These are phyloP conservation scores for Ostrea edulis DNA, from an alignment of 1,140 invertebrate genomes.

Conservation along the genomic window DNA sequence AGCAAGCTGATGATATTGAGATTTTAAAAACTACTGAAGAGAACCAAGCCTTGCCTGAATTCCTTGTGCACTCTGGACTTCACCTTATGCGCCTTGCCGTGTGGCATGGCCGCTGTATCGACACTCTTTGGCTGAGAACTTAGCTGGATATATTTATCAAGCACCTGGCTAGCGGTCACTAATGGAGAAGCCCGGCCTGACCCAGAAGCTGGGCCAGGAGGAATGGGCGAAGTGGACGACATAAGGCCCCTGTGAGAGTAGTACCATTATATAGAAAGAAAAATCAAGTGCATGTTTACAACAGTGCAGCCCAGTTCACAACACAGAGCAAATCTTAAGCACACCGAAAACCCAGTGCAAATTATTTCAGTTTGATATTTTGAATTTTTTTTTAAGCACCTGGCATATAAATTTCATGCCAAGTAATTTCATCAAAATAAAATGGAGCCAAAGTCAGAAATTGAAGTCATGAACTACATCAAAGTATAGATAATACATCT, in stretches of 20 bases:
- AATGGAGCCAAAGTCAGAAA: background rate
- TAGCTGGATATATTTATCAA: constrained; percentile 67
- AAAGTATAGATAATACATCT: too few species aligned
- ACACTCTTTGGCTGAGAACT: constrained; percentile 51
- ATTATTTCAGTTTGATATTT: too few species aligned
- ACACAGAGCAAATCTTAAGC: background rate
- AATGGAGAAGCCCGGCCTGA: constrained; percentile 63
- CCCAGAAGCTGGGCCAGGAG: constrained; percentile 30
- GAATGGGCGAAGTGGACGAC: constrained; percentile 22
- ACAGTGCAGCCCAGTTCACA: constrained; percentile 26
- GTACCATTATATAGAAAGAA: constrained; percentile 43
- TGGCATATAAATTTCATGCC: background rate
- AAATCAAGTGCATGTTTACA: constrained; percentile 39
- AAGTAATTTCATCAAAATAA: background rate
- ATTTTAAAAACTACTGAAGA: background rate
- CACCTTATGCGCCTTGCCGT: constrained; percentile 51
- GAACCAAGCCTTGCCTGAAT: constrained; percentile 61
- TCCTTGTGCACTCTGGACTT: constrained; percentile 53
- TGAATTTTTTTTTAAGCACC: too few species aligned
- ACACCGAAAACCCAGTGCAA: background rate
- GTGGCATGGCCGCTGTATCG: constrained; percentile 40
- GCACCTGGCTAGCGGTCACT: constrained; percentile 66
- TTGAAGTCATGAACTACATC: too few species aligned
- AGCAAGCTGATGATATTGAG: constrained; percentile 21
- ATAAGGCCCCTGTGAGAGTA: constrained; percentile 63